Base-by-base conservation (phyloP, 2,797 vertebrate genomes). In the Glyptemys insculpta region DNA sequence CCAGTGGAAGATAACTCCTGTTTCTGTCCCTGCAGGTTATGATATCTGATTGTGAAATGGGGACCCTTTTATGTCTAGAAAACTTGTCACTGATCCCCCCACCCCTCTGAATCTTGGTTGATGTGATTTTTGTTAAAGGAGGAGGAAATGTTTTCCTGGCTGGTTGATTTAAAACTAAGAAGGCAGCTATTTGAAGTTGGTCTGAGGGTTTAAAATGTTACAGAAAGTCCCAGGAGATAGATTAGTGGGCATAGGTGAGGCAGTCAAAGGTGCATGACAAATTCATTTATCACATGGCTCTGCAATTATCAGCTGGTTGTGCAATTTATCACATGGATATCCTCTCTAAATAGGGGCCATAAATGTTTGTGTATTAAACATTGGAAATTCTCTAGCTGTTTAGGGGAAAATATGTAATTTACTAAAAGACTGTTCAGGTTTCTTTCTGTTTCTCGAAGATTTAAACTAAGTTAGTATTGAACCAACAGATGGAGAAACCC, bases 381-480 rank as follows among this genome's bases (percentile, higher is more conserved):
- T 4, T 18, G 21, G 29, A 2, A 86, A 44, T 10, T 0, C 5
- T 72, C 29, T 85, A 15, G 44, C 34, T 78, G 21, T 15, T 2
- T 76, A 91, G 74, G 10, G 14, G n/a, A 78, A 78, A 88, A 65
- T 41, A 44, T 87, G 2, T 34, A 94, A 86, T 21, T 59, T 81
- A 19, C n/a, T 87, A 27, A 87, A 83, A 83, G 18, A 31, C 78
- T 52, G 86, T 41, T 95, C 14, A 83, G 54, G 54, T 31, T 31
- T 96, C 87, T 62, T 85, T 85, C 81, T 62, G 27, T 65, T 93
- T 91, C 87, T 95, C 27, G 94, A 96, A 92, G 74, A 90, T 97
- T 94, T 95, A 98, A 98, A 98, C 95, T 94, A 95, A 98, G 97
- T 98, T 98, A 98, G 92, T 97, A 98, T 98, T 96, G 98, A 99